Conservation (phyloP, 1,140 invertebrate species). For the Diabrotica undecimpunctata region DNA sequence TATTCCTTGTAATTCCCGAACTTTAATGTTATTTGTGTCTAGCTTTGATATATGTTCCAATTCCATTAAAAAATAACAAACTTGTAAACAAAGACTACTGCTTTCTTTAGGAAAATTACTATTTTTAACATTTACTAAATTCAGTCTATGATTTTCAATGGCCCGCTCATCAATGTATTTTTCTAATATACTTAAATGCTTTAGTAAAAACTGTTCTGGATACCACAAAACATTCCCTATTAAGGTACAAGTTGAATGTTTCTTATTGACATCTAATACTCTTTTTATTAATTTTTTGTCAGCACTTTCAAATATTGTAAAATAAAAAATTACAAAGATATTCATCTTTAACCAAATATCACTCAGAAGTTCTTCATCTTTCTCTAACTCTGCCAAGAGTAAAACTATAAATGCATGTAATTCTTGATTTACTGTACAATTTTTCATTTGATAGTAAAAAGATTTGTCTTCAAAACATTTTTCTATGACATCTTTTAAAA, state of each 20-base stretch:
- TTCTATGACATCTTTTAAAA: conserved; percentile 65
- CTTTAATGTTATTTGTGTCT: conserved; percentile 53
- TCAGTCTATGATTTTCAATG: conserved; percentile 53
- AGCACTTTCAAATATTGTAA: conserved; percentile 69
- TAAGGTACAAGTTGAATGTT: conserved; percentile 71
- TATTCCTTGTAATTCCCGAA: conserved; percentile 61
- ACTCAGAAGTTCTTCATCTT: conserved; percentile 55
- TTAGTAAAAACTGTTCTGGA: conserved; percentile 71
- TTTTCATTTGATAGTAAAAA: conserved; percentile 57
- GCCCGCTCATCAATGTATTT: conserved; percentile 62
- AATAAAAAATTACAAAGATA: conserved; percentile 67
- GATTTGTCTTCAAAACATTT: conserved; percentile 61
- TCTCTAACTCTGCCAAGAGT: conserved; percentile 62
- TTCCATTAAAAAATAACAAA: conserved; percentile 61
- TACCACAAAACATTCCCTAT: conserved; percentile 76
- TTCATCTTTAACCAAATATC: conserved; percentile 69
- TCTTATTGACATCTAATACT: conserved; percentile 71
- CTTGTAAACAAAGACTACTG: conserved; percentile 50
- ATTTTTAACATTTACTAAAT: conserved; percentile 57
- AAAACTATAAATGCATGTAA: conserved; percentile 68
- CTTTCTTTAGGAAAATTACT: conserved; percentile 59
- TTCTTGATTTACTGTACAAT: conserved; percentile 64
- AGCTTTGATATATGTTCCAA: conserved; percentile 55
- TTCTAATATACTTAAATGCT: conserved; percentile 56
- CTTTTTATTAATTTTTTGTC: conserved; percentile 77